Evolutionary conservation across 2,113 vertebrate species (phyloP).

Genomic region (Tricholaema leucomelas): DNA sequence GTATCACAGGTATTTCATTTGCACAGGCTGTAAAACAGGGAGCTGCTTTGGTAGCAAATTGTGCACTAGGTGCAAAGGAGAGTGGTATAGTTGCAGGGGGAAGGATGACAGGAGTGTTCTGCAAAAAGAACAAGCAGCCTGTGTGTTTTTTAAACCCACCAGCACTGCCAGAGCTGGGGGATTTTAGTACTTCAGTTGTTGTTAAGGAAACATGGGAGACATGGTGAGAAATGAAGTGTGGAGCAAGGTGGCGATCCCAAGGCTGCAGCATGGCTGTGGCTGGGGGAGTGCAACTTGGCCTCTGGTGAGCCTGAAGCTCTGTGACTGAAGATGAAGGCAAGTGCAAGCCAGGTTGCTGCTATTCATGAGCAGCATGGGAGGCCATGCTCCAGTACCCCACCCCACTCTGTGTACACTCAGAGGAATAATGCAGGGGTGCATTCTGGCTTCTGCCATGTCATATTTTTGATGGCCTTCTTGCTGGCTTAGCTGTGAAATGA

Average conservation of each 20-base stretch:
- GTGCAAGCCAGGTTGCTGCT: not conserved
- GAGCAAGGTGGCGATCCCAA: not conserved
- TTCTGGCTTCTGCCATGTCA: not conserved
- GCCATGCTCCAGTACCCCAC: fast-evolving
- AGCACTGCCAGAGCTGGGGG: not conserved
- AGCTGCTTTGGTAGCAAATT: constrained; percentile 32
- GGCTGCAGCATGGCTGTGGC: not conserved
- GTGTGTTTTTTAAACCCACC: not conserved
- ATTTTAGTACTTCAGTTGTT: not conserved
- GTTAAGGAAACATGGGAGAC: not conserved
- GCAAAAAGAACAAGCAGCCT: not conserved
- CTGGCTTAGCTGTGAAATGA: not conserved
- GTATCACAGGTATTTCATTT: not conserved
- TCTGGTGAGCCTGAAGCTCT: not conserved
- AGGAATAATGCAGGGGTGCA: not conserved
- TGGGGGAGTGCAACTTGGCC: not conserved
- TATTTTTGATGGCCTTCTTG: not conserved
- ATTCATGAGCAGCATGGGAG: not conserved
- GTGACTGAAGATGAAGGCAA: not conserved
- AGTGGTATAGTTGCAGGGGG: not conserved
- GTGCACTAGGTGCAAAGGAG: not conserved
- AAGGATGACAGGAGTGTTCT: not conserved
- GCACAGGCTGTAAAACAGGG: constrained; percentile 1
- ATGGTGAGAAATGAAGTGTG: not conserved
- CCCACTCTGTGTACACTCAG: fast-evolving